Evolutionary conservation across 2,888 invertebrate genomes (phyloP), one percentile per base, ranked within the genome.

Genomic region (Himalopsyche tibetana): DNA sequence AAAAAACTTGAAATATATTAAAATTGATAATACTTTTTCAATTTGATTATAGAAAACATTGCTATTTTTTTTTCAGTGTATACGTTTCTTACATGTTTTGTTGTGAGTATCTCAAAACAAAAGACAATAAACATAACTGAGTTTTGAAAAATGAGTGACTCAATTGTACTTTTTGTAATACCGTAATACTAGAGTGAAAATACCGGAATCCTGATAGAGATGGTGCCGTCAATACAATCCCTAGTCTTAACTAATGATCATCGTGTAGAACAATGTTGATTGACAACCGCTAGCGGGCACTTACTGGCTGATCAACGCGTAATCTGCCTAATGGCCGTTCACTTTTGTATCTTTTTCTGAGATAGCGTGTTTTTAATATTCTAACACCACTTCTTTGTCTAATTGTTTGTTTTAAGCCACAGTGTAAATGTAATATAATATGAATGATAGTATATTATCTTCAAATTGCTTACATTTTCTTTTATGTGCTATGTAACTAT

Each of bases 301-400:
- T 63, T 63, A 63, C 19, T 19, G 63, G 3, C 9, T 63, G 63
- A 63, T 63, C 63, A 63, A 5, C 63, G 63, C 63, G 63, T 63
- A 63, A 63, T 63, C 63, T 63, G 8, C 19, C 63, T 63, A 63
- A 63, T 28, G 63, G 15, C 63, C 63, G 63, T 63, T 63, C 63
- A 63, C 63, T 63, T 63, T 63, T 19, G 63, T n/a, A 11, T 28
- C 63, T n/a, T 63, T 63, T 63, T 28, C 2, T 63, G 63, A 4
- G 63, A 19, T 8, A 8, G 63, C 63, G 63, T 63, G 63, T 63
- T 19, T 63, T 6, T 19, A 19, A 19, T 19, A 19, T 63, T 19
- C 5, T 6, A 63, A 63, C 63, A 63, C 19, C 19, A 63, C 19
- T 63, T 63, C 63, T 19, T 15, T 63, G 63, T 19, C 8, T 19